phyloP scores from a whole-genome alignment of 2,888 invertebrate genomes.

The Brachypalpus laphriformis region DNA sequence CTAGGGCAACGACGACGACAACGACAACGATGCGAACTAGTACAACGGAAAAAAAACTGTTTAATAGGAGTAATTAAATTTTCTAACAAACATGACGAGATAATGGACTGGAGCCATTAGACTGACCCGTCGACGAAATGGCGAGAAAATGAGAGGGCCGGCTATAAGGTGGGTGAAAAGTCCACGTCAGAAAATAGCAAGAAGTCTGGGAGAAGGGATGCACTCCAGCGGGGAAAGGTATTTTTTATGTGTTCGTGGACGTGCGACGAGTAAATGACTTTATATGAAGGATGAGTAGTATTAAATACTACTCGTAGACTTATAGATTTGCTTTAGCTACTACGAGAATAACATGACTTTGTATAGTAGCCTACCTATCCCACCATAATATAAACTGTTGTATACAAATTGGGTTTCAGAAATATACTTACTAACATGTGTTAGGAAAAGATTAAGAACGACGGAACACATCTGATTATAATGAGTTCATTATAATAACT shows the following conservation, averaged over 20 bases:
- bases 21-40: conserved; percentile 31
- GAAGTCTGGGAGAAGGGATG: conserved; percentile 2
- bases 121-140: conserved; percentile 69
- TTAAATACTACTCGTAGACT: too few relatives aligned
- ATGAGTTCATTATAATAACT: too few relatives aligned
- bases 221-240: not conserved
- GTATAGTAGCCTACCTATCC: too few relatives aligned
- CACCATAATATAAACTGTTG: too few relatives aligned
- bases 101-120: conserved; percentile 82
- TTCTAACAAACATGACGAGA: conserved; percentile 82
- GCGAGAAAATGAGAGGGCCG: conserved; percentile 71
- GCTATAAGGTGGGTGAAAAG: conserved; percentile 1
- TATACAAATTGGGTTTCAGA: too few relatives aligned
- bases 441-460: too few relatives aligned
- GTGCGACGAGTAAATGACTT: not conserved
- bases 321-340: too few relatives aligned
- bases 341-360: too few relatives aligned
- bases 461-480: too few relatives aligned
- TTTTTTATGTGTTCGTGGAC: not conserved
- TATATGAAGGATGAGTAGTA: not conserved
- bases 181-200: not conserved
- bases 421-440: too few relatives aligned
- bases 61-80: conserved; percentile 83
- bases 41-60: conserved; percentile 43
- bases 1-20: conserved; percentile 11